Evolutionary conservation across 2,113 vertebrate genomes (phyloP), one percentile per base, ranked within the genome.

Genomic region (Epinephelus cyanopodus): DNA sequence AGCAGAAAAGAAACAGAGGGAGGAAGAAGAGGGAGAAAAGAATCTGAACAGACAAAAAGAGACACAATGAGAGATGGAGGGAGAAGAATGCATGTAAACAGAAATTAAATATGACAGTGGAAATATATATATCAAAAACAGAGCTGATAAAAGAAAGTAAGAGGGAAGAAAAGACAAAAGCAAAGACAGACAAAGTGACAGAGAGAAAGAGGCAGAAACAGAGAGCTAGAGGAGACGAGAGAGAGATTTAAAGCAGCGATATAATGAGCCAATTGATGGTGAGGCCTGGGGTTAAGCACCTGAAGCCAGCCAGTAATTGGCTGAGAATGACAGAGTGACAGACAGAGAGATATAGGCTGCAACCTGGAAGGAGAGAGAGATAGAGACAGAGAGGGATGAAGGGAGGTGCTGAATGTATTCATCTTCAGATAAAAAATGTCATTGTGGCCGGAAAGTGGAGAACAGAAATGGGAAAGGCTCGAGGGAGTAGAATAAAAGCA

Each of bases 261-360:
- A 89, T 92, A 92, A 92, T 87, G 88, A 90, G 86, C 75, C 81
- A 83, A 82, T 79, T 87, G 90, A 90, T 77, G 83, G 75, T 6
- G 60, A 74, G 70, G 86, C 89, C 84, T 25, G 50, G 39, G 88
- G 92, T 91, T 87, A 89, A 89, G 67, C 86, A 90, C 89, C 90
- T 85, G 67, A 82, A 90, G 90, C 64, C 77, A 82, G 74, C 48
- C 21, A 48, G 75, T 92, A 92, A 93, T 93, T 92, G 92, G 90
- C 84, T 87, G 84, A 89, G 76, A 88, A 84, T 82, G 87, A 79
- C 85, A 75, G 84, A 84, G 80, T 84, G 89, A 88, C 77, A 71
- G 84, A 69, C 71, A 54, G 27, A 77, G 79, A 68, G 54, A 87
- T 74, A 52, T 6, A 66, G 74, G 56, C 73, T 66, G 76, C 33